These are phyloP conservation scores for Dryobates pubescens DNA, from an alignment of 2,797 vertebrate genomes.

Conservation along the genomic window DNA sequence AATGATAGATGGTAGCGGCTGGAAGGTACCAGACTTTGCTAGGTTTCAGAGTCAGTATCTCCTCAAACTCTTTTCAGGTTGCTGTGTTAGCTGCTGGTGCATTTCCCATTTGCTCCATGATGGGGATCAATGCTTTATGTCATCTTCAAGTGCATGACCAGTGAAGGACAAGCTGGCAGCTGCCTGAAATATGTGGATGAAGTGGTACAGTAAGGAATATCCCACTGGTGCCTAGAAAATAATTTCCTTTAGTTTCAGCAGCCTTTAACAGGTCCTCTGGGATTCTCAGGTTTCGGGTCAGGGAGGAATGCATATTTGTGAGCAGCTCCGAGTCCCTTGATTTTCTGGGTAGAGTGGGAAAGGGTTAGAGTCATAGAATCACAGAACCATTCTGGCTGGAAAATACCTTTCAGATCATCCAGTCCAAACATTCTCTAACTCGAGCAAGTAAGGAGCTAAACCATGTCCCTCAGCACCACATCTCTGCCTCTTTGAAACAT, in stretches of 20 bases:
- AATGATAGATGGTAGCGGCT: too few species aligned
- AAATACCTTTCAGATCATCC: too few species aligned
- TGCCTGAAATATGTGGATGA: not conserved
- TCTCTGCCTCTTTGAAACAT: too few species aligned
- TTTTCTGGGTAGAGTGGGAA: not conserved
- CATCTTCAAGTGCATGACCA: not conserved
- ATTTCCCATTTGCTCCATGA: not conserved
- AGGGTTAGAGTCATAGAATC: not conserved
- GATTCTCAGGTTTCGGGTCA: not conserved
- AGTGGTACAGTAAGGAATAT: not conserved
- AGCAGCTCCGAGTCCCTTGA: not conserved
- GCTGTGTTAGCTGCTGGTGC: not conserved
- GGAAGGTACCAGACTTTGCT: not conserved
- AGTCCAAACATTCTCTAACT: too few species aligned
- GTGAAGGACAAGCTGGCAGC: not conserved
- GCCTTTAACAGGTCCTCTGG: not conserved
- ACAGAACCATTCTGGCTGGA: too few species aligned
- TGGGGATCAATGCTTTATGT: not conserved
- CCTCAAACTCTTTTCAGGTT: not conserved
- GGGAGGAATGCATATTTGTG: not conserved
- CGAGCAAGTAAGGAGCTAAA: too few species aligned
- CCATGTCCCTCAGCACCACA: too few species aligned
- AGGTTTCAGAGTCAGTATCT: not conserved
- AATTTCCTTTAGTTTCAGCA: constrained; percentile 7
- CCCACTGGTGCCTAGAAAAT: not conserved